Percentiles rank a stretch among this genome's conserved stretches.
phyloP scores from a whole-genome alignment of 2,888 invertebrate species.

The Lottia gigantea region DNA sequence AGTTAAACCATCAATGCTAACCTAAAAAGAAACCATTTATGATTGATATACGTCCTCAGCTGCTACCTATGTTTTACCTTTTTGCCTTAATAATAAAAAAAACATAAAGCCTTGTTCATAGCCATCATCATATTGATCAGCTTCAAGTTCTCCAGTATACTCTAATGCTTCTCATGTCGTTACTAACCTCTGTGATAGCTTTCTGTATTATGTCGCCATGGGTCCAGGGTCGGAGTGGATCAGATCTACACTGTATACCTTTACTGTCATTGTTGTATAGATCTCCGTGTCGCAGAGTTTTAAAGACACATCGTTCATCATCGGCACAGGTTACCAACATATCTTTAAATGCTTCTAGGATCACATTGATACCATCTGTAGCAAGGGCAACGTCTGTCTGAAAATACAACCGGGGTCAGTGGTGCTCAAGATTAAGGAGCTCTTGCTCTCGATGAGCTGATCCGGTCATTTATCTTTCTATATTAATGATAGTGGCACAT shows the following conservation, averaged over 20 bases:
- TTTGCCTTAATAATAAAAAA: too few species aligned
- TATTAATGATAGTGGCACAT: too few species aligned
- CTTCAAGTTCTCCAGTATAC: too few species aligned
- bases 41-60: too few species aligned
- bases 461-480: too few species aligned
- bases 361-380: slow-evolving; percentile 47
- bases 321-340: slow-evolving; percentile 25
- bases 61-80: too few species aligned
- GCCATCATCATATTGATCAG: too few species aligned
- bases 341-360: slow-evolving; percentile 38
- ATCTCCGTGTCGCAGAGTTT: slow-evolving; percentile 30
- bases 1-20: slow-evolving; percentile 54
- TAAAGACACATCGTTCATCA: slow-evolving; percentile 24
- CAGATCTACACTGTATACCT: slow-evolving; percentile 36
- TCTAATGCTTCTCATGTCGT: too few species aligned
- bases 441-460: too few species aligned
- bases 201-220: slow-evolving; percentile 37
- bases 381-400: slow-evolving; percentile 56
- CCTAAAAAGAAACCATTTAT: slow-evolving; percentile 39
- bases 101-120: too few species aligned
- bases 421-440: background rate
- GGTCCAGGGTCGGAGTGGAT: slow-evolving; percentile 38
- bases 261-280: slow-evolving; percentile 34
- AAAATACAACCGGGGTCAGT: slow-evolving; percentile 18
- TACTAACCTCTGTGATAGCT: slow-evolving; percentile 37